Evolutionary conservation across 2,888 invertebrate genomes (phyloP), one percentile per base, ranked within the genome.

Genomic region (Netelia fuscicornis): DNA sequence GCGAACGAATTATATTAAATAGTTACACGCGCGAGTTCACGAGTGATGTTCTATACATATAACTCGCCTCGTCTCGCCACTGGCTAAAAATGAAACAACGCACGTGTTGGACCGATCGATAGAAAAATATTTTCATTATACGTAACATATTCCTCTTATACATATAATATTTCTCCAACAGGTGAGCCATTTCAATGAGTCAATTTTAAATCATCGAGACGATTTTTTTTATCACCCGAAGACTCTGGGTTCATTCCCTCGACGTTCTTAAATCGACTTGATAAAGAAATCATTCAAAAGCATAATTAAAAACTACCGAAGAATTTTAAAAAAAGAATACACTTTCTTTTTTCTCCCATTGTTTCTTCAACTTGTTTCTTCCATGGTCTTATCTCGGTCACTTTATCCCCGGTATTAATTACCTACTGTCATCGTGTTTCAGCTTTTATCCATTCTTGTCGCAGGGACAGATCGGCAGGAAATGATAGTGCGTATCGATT

Each of bases 401-500:
- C 54, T 58, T 72, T 44, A 60, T 48, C 60, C 72, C 60, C 72
- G 13, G 60, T 42, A 48, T 72, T 23, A 60, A 60, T 60, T 17
- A 10, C 48, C 48, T 17, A 13, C 25, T 17, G 8, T 48, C 60
- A 17, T 23, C 17, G 17, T 17, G 48, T 62, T 74, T 74, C 44
- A 74, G 30, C 44, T 74, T 62, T 62, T 74, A 52, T 62, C 17
- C 74, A 17, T 62, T 52, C 60, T 48, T n/a, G n/a, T 30, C n/a
- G 3, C 30, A 30, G 6, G 25, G 42, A 17, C 8, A 52, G 30
- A 2, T 76, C 54, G 23, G 54, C 37, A 13, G n/a, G 65, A 54
- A 65, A 23, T 23, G 56, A 76, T 76, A 65, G 37, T 42, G 65
- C 52, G 13, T 78, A 78, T 70, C 68, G 30, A 78, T 78, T 17